Conservation (phyloP, 2,888 invertebrate genomes). For the Phyllotreta striolata region DNA sequence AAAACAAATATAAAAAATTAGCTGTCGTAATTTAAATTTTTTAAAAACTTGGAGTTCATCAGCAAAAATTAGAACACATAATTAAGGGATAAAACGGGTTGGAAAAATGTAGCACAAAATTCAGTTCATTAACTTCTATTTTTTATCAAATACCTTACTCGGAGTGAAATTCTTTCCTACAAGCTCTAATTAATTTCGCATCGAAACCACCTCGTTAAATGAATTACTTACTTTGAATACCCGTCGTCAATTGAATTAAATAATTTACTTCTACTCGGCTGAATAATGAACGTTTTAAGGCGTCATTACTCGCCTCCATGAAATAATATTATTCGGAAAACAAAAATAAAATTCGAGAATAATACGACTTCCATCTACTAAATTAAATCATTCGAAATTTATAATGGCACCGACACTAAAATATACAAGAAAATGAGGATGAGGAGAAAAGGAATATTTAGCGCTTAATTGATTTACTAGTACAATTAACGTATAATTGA, state of each 20-base stretch:
- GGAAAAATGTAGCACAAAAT: no score
- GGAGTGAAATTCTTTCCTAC: no score
- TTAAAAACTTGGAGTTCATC: conserved; percentile 25
- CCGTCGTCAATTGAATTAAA: no score
- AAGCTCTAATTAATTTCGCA: no score
- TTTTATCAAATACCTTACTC: no score
- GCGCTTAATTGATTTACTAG: conserved; percentile 5
- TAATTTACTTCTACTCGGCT: no score
- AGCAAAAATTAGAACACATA: conserved; percentile 7
- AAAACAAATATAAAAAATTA: conserved; percentile 17
- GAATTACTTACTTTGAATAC: no score
- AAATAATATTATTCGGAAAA: conserved; percentile 4
- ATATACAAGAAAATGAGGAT: conserved; percentile 3
- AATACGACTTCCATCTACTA: background rate
- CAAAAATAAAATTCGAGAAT: conserved; percentile 1
- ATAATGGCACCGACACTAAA: conserved; percentile 1
- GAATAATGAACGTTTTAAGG: no score
- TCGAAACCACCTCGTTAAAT: no score
- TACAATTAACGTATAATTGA: conserved; percentile 4
- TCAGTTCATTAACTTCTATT: no score
- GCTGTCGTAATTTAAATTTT: background rate
- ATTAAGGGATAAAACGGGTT: no score
- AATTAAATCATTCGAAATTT: conserved; percentile 10
- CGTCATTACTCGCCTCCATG: background rate
- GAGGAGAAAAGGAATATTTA: background rate